A percentile compares a stretch with the other conserved stretches of the same genome.
These are phyloP conservation scores for Sternotherus odoratus DNA, from an alignment of 2,797 vertebrate genomes.

Conservation along the genomic window DNA sequence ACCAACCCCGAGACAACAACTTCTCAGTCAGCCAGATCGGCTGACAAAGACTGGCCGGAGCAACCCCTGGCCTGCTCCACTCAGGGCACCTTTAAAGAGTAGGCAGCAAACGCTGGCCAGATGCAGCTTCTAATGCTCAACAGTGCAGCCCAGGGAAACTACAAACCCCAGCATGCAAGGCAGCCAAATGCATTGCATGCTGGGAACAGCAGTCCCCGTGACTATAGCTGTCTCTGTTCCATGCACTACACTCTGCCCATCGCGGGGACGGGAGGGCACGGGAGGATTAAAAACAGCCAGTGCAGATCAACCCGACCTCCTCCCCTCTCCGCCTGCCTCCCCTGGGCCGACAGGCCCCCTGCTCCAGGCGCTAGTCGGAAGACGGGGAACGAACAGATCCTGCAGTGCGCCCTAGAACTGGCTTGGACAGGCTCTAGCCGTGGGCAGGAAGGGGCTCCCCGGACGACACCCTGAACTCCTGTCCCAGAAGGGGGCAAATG, in stretches of 20 bases:
- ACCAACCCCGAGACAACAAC: background rate
- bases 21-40: background rate
- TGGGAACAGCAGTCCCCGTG: background rate
- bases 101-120: too few species aligned
- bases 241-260: background rate
- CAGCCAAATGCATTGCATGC: background rate
- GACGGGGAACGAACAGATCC: background rate
- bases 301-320: background rate
- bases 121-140: background rate
- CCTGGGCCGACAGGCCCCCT: background rate
- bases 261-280: background rate
- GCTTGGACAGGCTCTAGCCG: background rate
- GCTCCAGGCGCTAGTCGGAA: too few species aligned
- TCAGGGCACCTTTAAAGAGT: background rate
- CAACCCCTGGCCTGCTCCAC: background rate
- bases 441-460: background rate
- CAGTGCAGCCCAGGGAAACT: background rate
- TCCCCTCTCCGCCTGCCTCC: background rate
- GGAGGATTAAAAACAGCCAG: background rate
- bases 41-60: background rate
- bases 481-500: background rate
- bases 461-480: background rate
- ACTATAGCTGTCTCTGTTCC: background rate
- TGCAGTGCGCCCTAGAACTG: background rate
- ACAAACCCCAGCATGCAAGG: background rate